Conservation (phyloP, 2,888 invertebrate genomes). For the Agrilus mali region DNA sequence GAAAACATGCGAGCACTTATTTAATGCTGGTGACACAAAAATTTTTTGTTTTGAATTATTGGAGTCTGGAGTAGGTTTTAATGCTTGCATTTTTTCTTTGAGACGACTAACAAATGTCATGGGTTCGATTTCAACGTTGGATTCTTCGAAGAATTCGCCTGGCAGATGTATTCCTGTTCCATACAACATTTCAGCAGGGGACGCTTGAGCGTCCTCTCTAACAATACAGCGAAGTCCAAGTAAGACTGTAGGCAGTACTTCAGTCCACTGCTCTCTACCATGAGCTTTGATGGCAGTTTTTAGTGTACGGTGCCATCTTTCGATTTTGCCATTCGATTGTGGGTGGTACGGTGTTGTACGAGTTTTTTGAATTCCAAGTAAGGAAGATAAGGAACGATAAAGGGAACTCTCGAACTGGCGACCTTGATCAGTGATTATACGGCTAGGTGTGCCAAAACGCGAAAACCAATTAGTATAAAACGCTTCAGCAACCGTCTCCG, state of each 20-base stretch:
- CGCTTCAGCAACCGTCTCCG: conserved; percentile 17
- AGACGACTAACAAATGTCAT: neutral
- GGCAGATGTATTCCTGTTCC: conserved; percentile 2
- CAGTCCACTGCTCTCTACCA: conserved; percentile 6
- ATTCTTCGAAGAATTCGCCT: neutral
- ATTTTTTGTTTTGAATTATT: neutral
- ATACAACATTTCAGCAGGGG: conserved; percentile 7
- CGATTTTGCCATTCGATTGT: conserved; percentile 15
- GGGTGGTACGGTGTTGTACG: no score
- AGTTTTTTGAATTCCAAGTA: conserved; percentile 7
- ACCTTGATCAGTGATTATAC: conserved; percentile 9
- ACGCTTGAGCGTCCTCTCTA: conserved; percentile 11
- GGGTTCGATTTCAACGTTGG: no score
- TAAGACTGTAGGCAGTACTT: conserved; percentile 12
- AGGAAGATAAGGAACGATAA: conserved; percentile 14
- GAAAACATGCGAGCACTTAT: conserved; percentile 33
- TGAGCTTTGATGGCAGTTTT: conserved; percentile 10
- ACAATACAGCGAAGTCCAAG: conserved; percentile 14
- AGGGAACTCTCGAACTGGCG: conserved; percentile 11
- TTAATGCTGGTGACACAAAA: conserved; percentile 28
- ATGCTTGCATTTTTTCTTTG: neutral
- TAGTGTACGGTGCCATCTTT: conserved; percentile 11
- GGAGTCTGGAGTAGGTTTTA: conserved; percentile 4
- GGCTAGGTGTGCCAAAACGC: conserved; percentile 5
- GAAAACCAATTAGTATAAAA: conserved; percentile 2